Evolutionary conservation across 2,797 vertebrate species (phyloP).

Genomic region (Merluccius polli): DNA sequence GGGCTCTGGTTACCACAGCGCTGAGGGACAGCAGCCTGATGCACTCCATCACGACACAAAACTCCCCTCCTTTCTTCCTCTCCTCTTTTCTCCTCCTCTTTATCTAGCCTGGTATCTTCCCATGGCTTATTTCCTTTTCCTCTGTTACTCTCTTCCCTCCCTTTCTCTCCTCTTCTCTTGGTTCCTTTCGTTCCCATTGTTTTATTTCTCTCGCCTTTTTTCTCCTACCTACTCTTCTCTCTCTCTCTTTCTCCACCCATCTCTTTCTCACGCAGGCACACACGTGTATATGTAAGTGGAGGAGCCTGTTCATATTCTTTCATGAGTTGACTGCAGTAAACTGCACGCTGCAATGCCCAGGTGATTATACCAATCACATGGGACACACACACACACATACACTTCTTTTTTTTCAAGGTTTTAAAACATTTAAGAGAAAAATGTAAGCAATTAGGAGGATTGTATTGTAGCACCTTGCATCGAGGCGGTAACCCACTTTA

Average conservation of each 20-base stretch:
- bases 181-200: not conserved
- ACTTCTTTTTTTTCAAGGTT: too few species aligned
- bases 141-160: not conserved
- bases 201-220: too few species aligned
- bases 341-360: constrained; percentile 44
- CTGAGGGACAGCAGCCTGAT: constrained; percentile 56
- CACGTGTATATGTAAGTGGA: too few species aligned
- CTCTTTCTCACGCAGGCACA: not conserved
- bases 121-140: not conserved
- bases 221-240: too few species aligned
- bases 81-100: not conserved
- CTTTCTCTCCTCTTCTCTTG: not conserved
- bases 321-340: constrained; percentile 51
- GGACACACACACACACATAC: constrained; percentile 14
- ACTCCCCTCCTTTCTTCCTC: not conserved
- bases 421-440: too few species aligned
- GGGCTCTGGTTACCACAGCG: constrained; percentile 66
- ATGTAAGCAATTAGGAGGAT: too few species aligned
- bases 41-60: not conserved
- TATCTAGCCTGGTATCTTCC: not conserved
- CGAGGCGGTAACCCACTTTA: too few species aligned
- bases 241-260: not conserved
- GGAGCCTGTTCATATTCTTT: constrained; percentile 34
- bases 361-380: constrained; percentile 38
- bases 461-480: too few species aligned